Conservation (phyloP, 2,797 vertebrate species). For the Tragelaphus oryx region DNA sequence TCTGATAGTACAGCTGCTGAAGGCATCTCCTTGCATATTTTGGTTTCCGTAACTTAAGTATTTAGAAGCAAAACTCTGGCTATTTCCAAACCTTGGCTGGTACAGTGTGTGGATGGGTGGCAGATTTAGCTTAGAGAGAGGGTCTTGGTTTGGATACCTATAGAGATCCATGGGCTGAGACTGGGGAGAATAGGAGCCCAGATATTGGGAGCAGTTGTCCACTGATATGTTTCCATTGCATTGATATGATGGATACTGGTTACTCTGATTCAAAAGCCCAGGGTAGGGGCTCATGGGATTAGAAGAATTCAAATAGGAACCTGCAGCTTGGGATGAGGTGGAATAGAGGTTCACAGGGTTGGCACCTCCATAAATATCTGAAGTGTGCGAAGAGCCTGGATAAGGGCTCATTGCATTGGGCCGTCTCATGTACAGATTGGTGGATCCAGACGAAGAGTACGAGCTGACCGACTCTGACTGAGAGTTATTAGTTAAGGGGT, state of each 20-base stretch:
- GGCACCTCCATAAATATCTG: constrained; percentile 84
- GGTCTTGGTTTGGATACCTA: constrained; percentile 86
- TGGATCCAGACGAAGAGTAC: constrained; percentile 84
- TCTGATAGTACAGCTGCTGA: constrained; percentile 85
- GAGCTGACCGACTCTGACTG: constrained; percentile 81
- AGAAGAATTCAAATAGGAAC: constrained; percentile 91
- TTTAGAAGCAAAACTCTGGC: constrained; percentile 87
- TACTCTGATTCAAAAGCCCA: constrained; percentile 82
- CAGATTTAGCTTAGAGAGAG: constrained; percentile 79
- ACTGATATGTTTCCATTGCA: constrained; percentile 90
- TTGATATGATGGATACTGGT: constrained; percentile 88
- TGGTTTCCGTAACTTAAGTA: constrained; percentile 89
- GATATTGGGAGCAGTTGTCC: constrained; percentile 86
- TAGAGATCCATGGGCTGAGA: constrained; percentile 91
- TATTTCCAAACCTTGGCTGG: constrained; percentile 89
- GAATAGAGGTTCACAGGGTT: constrained; percentile 85
- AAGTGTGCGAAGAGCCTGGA: constrained; percentile 86
- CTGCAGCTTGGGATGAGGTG: constrained; percentile 84
- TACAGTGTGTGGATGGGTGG: constrained; percentile 87
- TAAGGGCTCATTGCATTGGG: constrained; percentile 85
- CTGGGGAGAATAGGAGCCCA: constrained; percentile 86
- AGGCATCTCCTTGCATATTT: constrained; percentile 89
- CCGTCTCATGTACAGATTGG: constrained; percentile 84
- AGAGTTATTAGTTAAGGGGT: constrained; percentile 78
- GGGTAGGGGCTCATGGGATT: constrained; percentile 84